Evolutionary conservation across 1,140 invertebrate genomes (phyloP).

Genomic region (Achroia grisella): DNA sequence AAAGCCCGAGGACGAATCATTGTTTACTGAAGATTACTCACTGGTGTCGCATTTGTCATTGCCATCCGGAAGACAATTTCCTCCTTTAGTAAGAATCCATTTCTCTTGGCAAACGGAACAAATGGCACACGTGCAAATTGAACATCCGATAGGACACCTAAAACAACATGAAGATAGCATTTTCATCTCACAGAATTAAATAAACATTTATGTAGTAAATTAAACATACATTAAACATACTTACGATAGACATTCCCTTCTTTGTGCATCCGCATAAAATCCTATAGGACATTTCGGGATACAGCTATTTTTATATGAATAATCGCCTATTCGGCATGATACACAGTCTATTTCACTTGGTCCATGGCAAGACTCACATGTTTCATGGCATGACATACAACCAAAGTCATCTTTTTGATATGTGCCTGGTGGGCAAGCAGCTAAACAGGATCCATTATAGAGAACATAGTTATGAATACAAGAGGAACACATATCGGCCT

Average conservation of each 20-base stretch:
- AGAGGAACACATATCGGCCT: slow-evolving; percentile 85
- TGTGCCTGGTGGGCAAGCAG: slow-evolving; percentile 84
- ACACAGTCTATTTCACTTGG: slow-evolving; percentile 85
- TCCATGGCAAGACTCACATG: slow-evolving; percentile 88
- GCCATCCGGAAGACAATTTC: slow-evolving; percentile 79
- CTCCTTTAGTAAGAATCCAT: slow-evolving; percentile 81
- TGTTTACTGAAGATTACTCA: slow-evolving; percentile 40
- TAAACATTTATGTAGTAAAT: slow-evolving; percentile 14
- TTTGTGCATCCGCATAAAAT: slow-evolving; percentile 81
- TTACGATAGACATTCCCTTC: slow-evolving; percentile 79
- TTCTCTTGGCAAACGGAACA: slow-evolving; percentile 81
- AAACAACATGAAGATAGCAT: slow-evolving; percentile 28
- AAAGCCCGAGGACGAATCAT: slow-evolving; percentile 18
- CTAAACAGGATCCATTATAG: slow-evolving; percentile 85
- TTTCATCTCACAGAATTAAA: slow-evolving; percentile 5
- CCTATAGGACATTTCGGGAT: slow-evolving; percentile 79
- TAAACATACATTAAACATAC: slow-evolving; percentile 20
- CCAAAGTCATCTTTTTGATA: slow-evolving; percentile 85
- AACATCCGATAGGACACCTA: slow-evolving; percentile 82
- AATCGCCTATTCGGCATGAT: slow-evolving; percentile 80
- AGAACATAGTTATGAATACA: slow-evolving; percentile 87
- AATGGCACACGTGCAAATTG: slow-evolving; percentile 77
- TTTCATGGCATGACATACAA: slow-evolving; percentile 83
- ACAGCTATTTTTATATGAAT: slow-evolving; percentile 78
- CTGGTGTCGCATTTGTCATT: slow-evolving; percentile 79